Evolutionary conservation across 2,113 vertebrate species (phyloP).

Genomic region (Rousettus leschenaultii): DNA sequence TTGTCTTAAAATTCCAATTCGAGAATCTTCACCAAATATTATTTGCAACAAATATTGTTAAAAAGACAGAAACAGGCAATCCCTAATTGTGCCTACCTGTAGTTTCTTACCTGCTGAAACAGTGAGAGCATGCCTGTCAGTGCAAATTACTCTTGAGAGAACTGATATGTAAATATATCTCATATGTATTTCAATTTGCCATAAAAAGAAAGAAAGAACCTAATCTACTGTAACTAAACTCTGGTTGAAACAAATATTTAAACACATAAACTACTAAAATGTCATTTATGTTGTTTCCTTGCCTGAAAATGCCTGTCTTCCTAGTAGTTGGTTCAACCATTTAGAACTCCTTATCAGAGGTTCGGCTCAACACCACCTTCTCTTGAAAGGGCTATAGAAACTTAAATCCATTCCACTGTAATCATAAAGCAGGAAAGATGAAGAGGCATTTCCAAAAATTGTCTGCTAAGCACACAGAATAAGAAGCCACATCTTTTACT

Average conservation of each 20-base stretch:
- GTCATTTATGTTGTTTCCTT: not conserved
- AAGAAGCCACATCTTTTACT: not conserved
- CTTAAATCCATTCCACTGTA: not conserved
- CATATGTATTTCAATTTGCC: not conserved
- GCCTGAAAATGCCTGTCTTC: constrained; percentile 10
- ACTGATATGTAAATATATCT: not conserved
- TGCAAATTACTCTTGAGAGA: not conserved
- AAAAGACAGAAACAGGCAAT: not conserved
- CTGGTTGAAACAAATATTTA: not conserved
- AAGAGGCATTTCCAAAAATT: not conserved
- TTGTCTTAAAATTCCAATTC: constrained; percentile 25
- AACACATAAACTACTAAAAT: constrained; percentile 1
- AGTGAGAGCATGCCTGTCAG: not conserved
- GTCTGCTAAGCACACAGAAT: not conserved
- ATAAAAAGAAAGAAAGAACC: not conserved
- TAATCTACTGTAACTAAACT: not conserved
- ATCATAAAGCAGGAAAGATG: not conserved
- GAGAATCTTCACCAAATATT: not conserved
- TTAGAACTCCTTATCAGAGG: not conserved
- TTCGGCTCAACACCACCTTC: not conserved
- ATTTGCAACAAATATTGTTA: not conserved
- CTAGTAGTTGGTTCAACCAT: not conserved
- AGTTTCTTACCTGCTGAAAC: not conserved
- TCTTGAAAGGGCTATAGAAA: not conserved
- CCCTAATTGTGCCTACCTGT: not conserved